Conservation (phyloP, 2,113 vertebrate species). For the Pollachius pollachius region DNA sequence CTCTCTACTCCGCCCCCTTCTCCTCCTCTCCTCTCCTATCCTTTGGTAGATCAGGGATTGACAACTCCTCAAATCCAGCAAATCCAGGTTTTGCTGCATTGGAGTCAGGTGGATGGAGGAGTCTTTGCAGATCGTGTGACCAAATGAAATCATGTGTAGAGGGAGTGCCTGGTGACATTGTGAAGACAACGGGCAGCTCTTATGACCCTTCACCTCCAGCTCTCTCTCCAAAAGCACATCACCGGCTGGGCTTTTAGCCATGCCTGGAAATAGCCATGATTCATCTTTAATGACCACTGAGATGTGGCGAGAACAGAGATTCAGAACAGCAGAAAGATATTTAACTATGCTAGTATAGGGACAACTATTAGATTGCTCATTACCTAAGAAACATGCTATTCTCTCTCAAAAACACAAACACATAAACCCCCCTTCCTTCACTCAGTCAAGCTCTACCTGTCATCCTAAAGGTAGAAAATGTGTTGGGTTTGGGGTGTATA, state of each 20-base stretch:
- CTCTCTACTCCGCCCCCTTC: not conserved
- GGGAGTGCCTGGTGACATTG: no score
- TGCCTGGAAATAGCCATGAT: conserved; percentile 34
- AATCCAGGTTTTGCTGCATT: conserved; percentile 16
- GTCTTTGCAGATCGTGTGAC: no score
- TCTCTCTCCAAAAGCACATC: no score
- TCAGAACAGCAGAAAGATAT: not conserved
- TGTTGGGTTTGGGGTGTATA: no score
- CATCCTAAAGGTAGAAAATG: no score
- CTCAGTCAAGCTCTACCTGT: not conserved
- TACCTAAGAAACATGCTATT: no score
- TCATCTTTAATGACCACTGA: conserved; percentile 47
- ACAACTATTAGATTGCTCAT: no score
- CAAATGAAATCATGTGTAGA: no score
- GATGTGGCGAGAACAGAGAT: not conserved
- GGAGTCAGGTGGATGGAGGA: not conserved
- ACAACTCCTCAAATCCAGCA: not conserved
- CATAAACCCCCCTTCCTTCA: not conserved
- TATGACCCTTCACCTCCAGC: no score
- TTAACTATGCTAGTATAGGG: no score
- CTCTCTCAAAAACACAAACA: no score
- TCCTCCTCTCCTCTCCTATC: not conserved
- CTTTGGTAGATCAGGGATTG: conserved; percentile 14
- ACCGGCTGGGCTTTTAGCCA: conserved; percentile 15
- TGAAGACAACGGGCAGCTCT: no score